Evolutionary conservation across 2,888 invertebrate genomes (phyloP).

Genomic region (Euplexia lucipara): DNA sequence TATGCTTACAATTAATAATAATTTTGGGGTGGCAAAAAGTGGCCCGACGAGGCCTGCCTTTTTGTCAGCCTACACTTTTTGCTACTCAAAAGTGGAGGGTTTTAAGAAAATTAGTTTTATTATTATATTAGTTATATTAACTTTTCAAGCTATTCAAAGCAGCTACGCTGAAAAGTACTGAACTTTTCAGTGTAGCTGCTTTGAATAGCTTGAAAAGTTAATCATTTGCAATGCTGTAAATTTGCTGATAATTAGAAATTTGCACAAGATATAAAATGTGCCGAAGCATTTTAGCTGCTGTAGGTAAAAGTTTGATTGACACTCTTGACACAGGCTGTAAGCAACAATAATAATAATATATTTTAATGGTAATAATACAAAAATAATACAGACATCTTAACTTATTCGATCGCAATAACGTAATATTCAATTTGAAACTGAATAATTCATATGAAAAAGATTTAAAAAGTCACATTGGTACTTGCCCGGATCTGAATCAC

Average conservation of each 20-base stretch:
- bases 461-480: too few species aligned
- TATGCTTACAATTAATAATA: constrained; percentile 88
- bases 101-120: constrained; percentile 82
- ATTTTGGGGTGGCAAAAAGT: constrained; percentile 85
- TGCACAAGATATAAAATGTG: background rate
- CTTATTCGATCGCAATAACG: too few species aligned
- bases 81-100: constrained; percentile 60
- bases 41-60: constrained; percentile 65
- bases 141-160: too few species aligned
- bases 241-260: background rate
- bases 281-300: background rate
- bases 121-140: too few species aligned
- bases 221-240: background rate
- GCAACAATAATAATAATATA: too few species aligned
- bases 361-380: too few species aligned
- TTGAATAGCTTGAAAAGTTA: too few species aligned
- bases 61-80: constrained; percentile 72
- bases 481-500: too few species aligned
- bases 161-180: constrained; percentile 16
- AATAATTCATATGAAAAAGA: too few species aligned
- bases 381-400: too few species aligned
- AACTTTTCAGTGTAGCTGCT: background rate
- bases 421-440: too few species aligned
- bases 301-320: background rate
- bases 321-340: too few species aligned